These are phyloP conservation scores for Diachasma alloeum DNA, from an alignment of 1,140 invertebrate genomes.

Conservation along the genomic window DNA sequence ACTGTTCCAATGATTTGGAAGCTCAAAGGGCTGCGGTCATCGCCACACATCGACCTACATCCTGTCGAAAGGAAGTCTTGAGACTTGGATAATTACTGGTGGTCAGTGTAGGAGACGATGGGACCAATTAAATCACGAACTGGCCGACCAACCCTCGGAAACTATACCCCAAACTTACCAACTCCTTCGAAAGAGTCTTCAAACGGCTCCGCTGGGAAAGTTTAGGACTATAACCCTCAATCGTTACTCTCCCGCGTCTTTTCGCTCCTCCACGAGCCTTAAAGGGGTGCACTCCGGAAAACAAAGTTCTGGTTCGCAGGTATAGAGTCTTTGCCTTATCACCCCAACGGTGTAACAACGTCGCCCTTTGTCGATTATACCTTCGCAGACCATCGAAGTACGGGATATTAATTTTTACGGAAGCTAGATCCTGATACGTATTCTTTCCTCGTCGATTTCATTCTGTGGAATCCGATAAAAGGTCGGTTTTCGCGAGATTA, in stretches of 20 bases:
- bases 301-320: background rate
- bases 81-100: constrained; percentile 11
- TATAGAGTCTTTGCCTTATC: background rate
- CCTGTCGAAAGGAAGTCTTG: background rate
- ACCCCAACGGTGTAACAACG: background rate
- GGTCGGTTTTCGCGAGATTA: background rate
- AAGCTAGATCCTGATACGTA: constrained; percentile 45
- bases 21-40: background rate
- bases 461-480: constrained; percentile 28
- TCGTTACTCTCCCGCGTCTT: background rate
- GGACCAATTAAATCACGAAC: constrained; percentile 51
- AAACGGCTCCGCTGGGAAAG: background rate
- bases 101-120: constrained; percentile 19
- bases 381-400: background rate
- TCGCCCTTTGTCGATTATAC: background rate
- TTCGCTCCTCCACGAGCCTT: background rate
- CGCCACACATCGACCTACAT: constrained; percentile 2
- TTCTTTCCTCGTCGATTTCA: constrained; percentile 35
- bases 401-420: constrained; percentile 55
- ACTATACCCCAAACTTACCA: background rate
- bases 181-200: background rate
- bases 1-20: background rate
- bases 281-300: background rate
- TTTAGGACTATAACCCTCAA: constrained; percentile 27
- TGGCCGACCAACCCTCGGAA: constrained; percentile 35